A percentile compares a stretch with the other conserved stretches of the same genome.
phyloP scores from a whole-genome alignment of 2,797 vertebrate genomes.

The Florisuga fusca region DNA sequence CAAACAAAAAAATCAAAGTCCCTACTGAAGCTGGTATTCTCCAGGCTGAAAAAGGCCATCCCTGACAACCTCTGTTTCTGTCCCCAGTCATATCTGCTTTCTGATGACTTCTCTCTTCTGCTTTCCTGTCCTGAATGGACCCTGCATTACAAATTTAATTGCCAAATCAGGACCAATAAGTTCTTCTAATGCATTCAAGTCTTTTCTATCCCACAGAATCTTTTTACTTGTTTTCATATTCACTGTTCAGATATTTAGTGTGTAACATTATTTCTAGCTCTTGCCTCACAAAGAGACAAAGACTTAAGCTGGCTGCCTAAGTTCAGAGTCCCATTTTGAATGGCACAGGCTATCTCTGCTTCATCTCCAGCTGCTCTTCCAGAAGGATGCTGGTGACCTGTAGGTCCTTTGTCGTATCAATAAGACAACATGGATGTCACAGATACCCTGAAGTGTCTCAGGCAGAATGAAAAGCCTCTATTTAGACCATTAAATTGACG shows the following conservation, averaged over 20 bases:
- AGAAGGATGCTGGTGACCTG: background rate
- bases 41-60: background rate
- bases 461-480: background rate
- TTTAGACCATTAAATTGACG: background rate
- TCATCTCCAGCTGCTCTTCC: background rate
- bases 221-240: background rate
- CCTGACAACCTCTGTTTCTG: background rate
- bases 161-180: background rate
- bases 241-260: background rate
- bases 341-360: background rate
- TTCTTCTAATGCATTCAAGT: background rate
- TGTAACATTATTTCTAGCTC: background rate
- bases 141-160: background rate
- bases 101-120: background rate
- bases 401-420: background rate
- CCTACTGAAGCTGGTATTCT: background rate
- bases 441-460: background rate
- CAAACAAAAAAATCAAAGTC: background rate
- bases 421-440: background rate
- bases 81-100: accelerated
- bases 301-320: background rate
- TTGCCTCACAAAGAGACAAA: background rate
- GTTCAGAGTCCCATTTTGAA: background rate
- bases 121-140: background rate
- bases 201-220: background rate